phyloP scores from a whole-genome alignment of 2,113 vertebrate species.

The Alces alces region DNA sequence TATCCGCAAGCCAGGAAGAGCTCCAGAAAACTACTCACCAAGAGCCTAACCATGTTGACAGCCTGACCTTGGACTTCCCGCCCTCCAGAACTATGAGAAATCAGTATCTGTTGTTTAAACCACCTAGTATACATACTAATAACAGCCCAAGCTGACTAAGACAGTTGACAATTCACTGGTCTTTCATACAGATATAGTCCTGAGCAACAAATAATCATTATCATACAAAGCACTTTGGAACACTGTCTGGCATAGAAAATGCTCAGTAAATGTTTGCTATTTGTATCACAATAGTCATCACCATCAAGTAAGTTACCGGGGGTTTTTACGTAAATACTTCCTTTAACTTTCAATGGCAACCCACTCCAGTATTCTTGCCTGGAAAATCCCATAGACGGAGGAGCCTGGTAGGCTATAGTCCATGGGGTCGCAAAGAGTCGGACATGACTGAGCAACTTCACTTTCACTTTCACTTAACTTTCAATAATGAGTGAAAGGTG shows the following conservation, averaged over 20 bases:
- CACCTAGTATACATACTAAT: not conserved
- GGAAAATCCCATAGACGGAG: too few species aligned
- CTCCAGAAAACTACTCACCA: not conserved
- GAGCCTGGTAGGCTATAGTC: too few species aligned
- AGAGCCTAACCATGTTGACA: not conserved
- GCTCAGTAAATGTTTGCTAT: not conserved
- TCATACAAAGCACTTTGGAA: not conserved
- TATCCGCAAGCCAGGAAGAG: not conserved
- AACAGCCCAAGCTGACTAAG: not conserved
- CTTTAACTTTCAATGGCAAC: not conserved
- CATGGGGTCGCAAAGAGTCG: too few species aligned
- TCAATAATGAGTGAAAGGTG: not conserved
- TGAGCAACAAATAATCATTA: not conserved
- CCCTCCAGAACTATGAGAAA: not conserved
- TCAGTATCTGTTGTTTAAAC: not conserved
- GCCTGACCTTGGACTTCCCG: not conserved
- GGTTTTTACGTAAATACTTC: not conserved
- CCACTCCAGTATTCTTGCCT: too few species aligned
- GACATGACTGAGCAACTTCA: too few species aligned
- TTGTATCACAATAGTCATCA: not conserved
- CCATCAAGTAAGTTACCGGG: not conserved
- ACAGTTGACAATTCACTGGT: not conserved
- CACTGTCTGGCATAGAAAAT: not conserved
- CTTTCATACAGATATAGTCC: not conserved
- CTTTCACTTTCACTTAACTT: not conserved